phyloP scores from a whole-genome alignment of 2,113 vertebrate genomes.

The Danio rerio region DNA sequence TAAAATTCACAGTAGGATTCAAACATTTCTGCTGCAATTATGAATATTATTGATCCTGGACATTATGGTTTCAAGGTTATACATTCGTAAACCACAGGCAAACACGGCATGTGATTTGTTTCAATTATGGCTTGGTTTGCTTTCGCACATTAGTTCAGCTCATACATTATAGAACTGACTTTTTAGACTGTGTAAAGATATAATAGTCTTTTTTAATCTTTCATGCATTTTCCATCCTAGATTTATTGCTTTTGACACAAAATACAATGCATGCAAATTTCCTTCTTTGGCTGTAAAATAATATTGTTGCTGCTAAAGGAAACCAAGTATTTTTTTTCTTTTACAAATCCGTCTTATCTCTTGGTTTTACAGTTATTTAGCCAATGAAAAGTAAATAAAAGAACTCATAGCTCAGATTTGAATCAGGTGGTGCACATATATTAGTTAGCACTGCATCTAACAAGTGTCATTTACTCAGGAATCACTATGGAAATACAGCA shows the following conservation, averaged over 20 bases:
- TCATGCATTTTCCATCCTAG: background rate
- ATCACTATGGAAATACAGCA: too few species aligned
- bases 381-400: too few species aligned
- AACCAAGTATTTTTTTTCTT: too few species aligned
- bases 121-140: background rate
- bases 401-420: too few species aligned
- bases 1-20: background rate
- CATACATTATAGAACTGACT: constrained; percentile 12
- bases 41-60: background rate
- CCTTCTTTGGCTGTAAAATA: background rate
- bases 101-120: background rate
- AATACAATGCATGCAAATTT: background rate
- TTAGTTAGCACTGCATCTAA: too few species aligned
- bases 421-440: too few species aligned
- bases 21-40: background rate
- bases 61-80: background rate
- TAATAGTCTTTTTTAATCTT: background rate
- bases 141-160: background rate
- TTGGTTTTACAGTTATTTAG: too few species aligned
- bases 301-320: background rate
- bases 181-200: background rate
- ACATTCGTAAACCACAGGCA: background rate
- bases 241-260: background rate
- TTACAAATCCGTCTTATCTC: too few species aligned
- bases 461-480: too few species aligned